Evolutionary conservation across 2,888 invertebrate species (phyloP).

Genomic region (Cataglyphis rosenhaueri): DNA sequence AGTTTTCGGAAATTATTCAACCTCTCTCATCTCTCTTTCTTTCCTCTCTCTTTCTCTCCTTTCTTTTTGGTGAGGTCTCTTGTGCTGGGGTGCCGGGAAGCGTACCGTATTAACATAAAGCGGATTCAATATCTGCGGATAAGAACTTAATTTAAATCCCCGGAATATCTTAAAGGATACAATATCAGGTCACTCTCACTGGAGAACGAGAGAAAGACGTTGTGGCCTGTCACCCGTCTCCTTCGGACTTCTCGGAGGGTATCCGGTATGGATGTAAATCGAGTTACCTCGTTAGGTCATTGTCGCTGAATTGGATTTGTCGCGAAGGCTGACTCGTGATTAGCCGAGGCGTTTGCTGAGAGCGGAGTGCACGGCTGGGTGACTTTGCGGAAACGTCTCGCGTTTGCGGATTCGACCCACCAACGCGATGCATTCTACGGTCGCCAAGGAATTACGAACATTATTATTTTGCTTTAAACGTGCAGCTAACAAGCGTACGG

Average conservation of each 20-base stretch:
- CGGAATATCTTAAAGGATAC: slow-evolving; percentile 79
- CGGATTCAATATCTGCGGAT: slow-evolving; percentile 80
- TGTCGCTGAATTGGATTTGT: slow-evolving; percentile 72
- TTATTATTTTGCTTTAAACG: slow-evolving; percentile 46
- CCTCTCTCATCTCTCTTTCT: slow-evolving; percentile 48
- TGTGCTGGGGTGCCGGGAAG: slow-evolving; percentile 59
- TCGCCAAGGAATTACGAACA: slow-evolving; percentile 25
- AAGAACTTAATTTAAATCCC: slow-evolving; percentile 81
- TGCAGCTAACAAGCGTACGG: slow-evolving; percentile 38
- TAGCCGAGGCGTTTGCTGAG: slow-evolving; percentile 53
- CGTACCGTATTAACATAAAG: slow-evolving; percentile 81
- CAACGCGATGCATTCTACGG: slow-evolving; percentile 5
- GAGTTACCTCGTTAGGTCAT: slow-evolving; percentile 75
- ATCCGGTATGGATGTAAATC: slow-evolving; percentile 75
- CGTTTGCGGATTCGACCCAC: neutral
- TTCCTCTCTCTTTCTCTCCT: slow-evolving; percentile 24
- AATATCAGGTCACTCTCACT: slow-evolving; percentile 74
- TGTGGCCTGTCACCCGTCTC: slow-evolving; percentile 47
- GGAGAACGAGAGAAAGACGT: slow-evolving; percentile 39
- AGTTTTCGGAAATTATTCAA: slow-evolving; percentile 72
- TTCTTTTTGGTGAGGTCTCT: slow-evolving; percentile 36
- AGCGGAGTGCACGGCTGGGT: slow-evolving; percentile 45
- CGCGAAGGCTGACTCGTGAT: slow-evolving; percentile 64
- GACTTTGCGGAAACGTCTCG: slow-evolving; percentile 49
- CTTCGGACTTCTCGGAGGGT: slow-evolving; percentile 57